Evolutionary conservation across 1,140 invertebrate genomes (phyloP).

Genomic region (Dreissena polymorpha): DNA sequence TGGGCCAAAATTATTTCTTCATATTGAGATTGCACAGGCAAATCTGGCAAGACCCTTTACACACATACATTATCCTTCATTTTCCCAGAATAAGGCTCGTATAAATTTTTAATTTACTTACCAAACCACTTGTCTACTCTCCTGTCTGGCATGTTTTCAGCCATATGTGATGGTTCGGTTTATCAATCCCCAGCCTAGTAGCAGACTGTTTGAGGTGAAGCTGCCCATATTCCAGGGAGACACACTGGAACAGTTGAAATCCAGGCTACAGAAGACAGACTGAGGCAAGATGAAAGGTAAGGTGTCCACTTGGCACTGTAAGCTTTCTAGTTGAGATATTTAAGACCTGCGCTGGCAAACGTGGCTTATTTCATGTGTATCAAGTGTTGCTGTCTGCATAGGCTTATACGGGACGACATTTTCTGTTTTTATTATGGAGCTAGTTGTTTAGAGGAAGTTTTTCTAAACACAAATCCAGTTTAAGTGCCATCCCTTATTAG

Average conservation of each 20-base stretch:
- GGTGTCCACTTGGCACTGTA: background rate
- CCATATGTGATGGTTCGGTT: conserved; percentile 84
- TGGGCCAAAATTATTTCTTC: too few relatives aligned
- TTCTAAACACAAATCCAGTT: background rate
- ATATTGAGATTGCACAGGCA: too few relatives aligned
- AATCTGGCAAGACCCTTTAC: too few relatives aligned
- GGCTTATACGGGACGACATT: too few relatives aligned
- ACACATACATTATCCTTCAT: too few relatives aligned
- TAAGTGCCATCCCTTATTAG: too few relatives aligned
- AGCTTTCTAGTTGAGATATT: too few relatives aligned
- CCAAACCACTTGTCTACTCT: background rate
- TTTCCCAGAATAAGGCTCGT: too few relatives aligned
- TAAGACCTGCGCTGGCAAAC: background rate
- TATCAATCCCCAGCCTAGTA: conserved; percentile 87
- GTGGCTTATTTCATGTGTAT: background rate
- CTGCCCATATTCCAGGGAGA: conserved; percentile 86
- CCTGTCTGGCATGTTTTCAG: conserved; percentile 72
- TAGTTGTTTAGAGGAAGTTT: too few relatives aligned
- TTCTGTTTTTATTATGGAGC: background rate
- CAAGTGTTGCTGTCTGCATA: background rate
- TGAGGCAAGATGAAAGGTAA: conserved; percentile 69
- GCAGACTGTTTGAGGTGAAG: conserved; percentile 85
- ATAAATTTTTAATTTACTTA: too few relatives aligned
- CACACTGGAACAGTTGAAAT: conserved; percentile 83
- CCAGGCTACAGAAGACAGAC: conserved; percentile 81